Evolutionary conservation across 2,113 vertebrate genomes (phyloP), one percentile per base, ranked within the genome.

Genomic region (Synodontis membranacea): DNA sequence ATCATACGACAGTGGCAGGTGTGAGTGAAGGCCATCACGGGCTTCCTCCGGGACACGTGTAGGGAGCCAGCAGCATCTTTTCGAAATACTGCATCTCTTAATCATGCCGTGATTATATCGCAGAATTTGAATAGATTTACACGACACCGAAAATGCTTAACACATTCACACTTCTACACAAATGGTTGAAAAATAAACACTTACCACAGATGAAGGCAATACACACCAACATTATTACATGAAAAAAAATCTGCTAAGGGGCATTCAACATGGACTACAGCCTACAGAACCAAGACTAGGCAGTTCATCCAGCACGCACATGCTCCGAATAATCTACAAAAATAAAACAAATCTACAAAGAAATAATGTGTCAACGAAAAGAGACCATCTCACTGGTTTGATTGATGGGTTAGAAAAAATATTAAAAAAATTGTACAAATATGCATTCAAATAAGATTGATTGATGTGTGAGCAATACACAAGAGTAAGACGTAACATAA

Each of bases 301-400:
- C 96, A 97, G 96, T 95, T 96, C 95, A 95, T 96, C 93, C 95
- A 97, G 95, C 96, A 96, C 95, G 96, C 96, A 97, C 96, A 91
- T 95, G 95, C 94, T 95, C 89, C 89, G 84, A 72, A 92, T 84
- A 62, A 92, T 80, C 83, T 85, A 83, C 88, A 85, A 39, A 74
- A 86, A 85, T 88, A 86, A 91, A 90, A 90, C 90, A 94, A n/a
- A 90, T 91, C 88, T 87, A 93, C 88, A 83, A 62, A 88, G 64
- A 88, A 60, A 90, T 87, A 60, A 90, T 87, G 80, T 68, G 52
- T 84, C 84, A 90, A 91, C 75, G 68, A 82, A 87, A 87, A 64
- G 37, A 21, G 74, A 83, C 19, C 52, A 80, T n/a, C 80, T 85
- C 74, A 90, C 74, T 66, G 83, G 60, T 68, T 60, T 90, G 89